Base-by-base conservation (phyloP, 2,113 vertebrate genomes). In the Irena cyanogastra region DNA sequence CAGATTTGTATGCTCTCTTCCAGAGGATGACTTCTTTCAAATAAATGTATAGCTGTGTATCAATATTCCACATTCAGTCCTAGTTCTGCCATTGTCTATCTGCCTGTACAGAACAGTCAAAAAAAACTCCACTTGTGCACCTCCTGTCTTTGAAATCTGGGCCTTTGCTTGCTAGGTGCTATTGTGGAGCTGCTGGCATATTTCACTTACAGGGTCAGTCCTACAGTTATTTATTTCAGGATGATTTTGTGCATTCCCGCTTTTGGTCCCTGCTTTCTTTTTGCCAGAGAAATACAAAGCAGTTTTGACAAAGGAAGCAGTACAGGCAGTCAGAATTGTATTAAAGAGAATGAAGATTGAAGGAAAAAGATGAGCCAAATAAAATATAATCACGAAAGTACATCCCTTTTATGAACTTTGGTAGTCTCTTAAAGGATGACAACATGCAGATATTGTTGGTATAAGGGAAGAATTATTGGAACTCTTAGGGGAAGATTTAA, bases 211-310 rank as follows among this genome's bases (percentile, higher is more conserved):
- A 91, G 82, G 41, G 44, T 87, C 72, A 74, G 54, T 53, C 49
- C n/a, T 76, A 21, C 37, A 44, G 92, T 96, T 95, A 74, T 39
- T 47, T 89, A 52, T 94, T 94, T 93, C 83, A 75, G 70, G 57
- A 72, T 45, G 45, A 85, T 76, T 92, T 70, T 82, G 13, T 65
- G 44, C 54, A 47, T 92, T 83, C 81, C 42, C 2, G 0, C 68
- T 90, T 66, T 69, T 76, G 42, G 79, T 69, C 41, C 61, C 61
- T 90, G 56, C 72, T 88, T 45, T 61, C 74, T 92, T 77, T 76
- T 41, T 60, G 10, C 47, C 83, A 47, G 53, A 42, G 54, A 89
- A 81, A 37, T 61, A 68, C 26, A 71, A 82, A 90, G 54, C 61
- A 95, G 47, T 86, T 89, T 83, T 78, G 71, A 84, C 37, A 72